Evolutionary conservation across 2,888 invertebrate genomes (phyloP), one percentile per base, ranked within the genome.

Genomic region (Eucera pruinosa): DNA sequence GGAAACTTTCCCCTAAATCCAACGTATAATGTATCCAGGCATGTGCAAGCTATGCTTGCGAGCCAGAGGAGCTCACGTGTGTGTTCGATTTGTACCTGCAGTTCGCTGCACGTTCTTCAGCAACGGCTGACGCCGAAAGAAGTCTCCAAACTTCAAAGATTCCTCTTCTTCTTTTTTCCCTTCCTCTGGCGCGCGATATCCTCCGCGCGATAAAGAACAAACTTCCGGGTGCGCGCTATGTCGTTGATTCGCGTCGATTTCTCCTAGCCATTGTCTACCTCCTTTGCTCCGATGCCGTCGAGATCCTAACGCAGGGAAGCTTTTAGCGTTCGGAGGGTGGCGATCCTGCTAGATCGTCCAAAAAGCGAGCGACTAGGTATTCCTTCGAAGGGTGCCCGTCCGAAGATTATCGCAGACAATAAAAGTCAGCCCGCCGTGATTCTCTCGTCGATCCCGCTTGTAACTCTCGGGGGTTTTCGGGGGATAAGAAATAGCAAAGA

Each of bases 361-460:
- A 70, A 70, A 67, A 67, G 64, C 55, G 50, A 67, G 60, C 4
- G 20, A 18, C 45, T 61, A 43, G 55, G 81, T 62, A 65, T 73
- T 76, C 65, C 18, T n/a, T 58, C 61, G 78, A 67, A 76, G 80
- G 84, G 69, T 68, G 67, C 71, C 74, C 23, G 43, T 25, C 67
- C 39, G 64, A 79, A 83, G 83, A 87, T 84, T 86, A 87, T 87
- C 84, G 84, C 74, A 45, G 77, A 78, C 80, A 74, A 82, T 82
- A 81, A 82, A 83, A 87, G 84, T 84, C 80, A 78, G 80, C 69
- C 67, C 78, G 78, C 52, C 65, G 80, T 79, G 82, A 80, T 76
- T 82, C 66, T 18, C 45, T 25, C 68, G 70, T 66, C 68, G 85
- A 86, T 84, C 74, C 36, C 23, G 50, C 52, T 64, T 27, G 33